A percentile compares a stretch with the other conserved stretches of the same genome.
phyloP scores from a whole-genome alignment of 2,888 invertebrate genomes.

The Parnassius smintheus region DNA sequence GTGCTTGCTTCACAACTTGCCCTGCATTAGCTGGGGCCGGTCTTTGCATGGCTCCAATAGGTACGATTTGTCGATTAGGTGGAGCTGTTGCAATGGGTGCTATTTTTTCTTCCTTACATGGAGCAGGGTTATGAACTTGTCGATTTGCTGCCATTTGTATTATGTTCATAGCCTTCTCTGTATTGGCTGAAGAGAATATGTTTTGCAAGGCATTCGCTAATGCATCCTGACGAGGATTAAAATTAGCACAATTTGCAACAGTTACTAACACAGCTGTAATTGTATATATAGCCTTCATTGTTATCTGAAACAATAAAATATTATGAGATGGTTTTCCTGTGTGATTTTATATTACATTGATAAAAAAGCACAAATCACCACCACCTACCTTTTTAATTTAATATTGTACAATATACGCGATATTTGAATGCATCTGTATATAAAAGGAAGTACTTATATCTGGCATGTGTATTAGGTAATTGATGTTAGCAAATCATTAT shows the following conservation, averaged over 20 bases:
- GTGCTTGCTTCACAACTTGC: slow-evolving; percentile 7
- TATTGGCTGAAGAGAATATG: slow-evolving; percentile 41
- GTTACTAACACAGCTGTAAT: neutral
- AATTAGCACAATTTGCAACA: slow-evolving; percentile 26
- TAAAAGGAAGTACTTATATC: slow-evolving; percentile 20
- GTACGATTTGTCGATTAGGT: slow-evolving; percentile 7
- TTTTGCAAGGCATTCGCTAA: slow-evolving; percentile 38
- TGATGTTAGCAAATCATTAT: slow-evolving; percentile 13
- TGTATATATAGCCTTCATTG: slow-evolving; percentile 15
- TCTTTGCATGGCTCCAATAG: slow-evolving; percentile 6
- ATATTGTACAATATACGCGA: slow-evolving; percentile 6
- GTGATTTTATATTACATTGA: neutral
- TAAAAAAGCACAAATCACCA: neutral
- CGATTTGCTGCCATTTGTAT: slow-evolving; percentile 31
- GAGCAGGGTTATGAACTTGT: slow-evolving; percentile 5
- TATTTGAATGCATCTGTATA: slow-evolving; percentile 18
- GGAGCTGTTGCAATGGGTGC: neutral
- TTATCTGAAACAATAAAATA: slow-evolving; percentile 21
- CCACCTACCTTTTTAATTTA: slow-evolving; percentile 15
- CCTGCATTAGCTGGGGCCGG: neutral
- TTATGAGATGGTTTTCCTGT: neutral
- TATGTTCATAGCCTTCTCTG: slow-evolving; percentile 39
- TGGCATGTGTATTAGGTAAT: slow-evolving; percentile 12
- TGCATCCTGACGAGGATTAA: slow-evolving; percentile 27
- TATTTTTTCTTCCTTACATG: slow-evolving; percentile 27